Evolutionary conservation across 2,888 invertebrate species (phyloP).

Genomic region (Parasteatoda lunata): DNA sequence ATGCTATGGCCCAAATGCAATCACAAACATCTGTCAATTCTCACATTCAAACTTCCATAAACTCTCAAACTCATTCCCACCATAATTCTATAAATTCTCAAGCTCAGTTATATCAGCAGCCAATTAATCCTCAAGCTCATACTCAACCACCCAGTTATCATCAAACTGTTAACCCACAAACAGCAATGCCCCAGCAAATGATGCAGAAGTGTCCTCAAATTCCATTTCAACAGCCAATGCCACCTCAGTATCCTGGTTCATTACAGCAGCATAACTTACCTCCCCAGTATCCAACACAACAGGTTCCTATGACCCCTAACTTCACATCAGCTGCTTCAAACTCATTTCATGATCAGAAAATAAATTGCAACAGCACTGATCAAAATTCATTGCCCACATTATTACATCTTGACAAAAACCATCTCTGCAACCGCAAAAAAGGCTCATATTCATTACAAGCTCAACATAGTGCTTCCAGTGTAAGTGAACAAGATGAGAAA

Average conservation of each 20-base stretch:
- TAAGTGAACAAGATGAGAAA: constrained; percentile 45
- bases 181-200: background rate
- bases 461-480: constrained; percentile 41
- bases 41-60: background rate
- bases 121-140: background rate
- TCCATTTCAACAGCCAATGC: background rate
- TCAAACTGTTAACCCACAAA: background rate
- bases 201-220: background rate
- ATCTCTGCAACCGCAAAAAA: constrained; percentile 29
- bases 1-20: background rate
- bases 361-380: background rate
- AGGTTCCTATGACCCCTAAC: too few species aligned
- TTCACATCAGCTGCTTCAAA: background rate
- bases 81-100: background rate
- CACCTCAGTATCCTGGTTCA: constrained; percentile 11
- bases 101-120: too few species aligned
- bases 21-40: background rate
- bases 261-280: constrained; percentile 13
- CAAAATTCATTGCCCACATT: constrained; percentile 22
- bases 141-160: background rate
- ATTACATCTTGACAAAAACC: constrained; percentile 7
- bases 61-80: background rate
- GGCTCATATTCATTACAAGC: constrained; percentile 42
- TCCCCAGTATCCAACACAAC: constrained; percentile 19
- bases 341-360: constrained; percentile 1